A percentile compares a stretch with the other conserved stretches of the same genome.
These are phyloP conservation scores for Zapus hudsonius DNA, from an alignment of 2,113 vertebrate genomes.

Conservation along the genomic window DNA sequence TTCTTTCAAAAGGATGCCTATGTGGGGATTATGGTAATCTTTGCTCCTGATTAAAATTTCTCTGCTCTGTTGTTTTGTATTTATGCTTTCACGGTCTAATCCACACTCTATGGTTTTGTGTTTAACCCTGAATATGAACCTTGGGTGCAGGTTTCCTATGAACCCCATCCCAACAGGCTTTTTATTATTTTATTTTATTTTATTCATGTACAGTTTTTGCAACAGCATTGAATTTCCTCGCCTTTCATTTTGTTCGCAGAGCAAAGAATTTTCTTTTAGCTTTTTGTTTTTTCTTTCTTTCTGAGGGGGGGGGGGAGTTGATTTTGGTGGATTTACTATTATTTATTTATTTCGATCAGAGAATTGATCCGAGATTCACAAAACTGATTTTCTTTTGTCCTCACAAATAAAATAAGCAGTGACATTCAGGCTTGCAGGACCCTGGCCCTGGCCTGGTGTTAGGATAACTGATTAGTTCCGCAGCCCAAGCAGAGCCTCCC, in stretches of 20 bases:
- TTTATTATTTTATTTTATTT: too few relatives aligned
- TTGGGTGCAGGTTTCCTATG: constrained; percentile 41
- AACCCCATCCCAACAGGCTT: constrained; percentile 4
- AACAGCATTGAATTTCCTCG: constrained; percentile 8
- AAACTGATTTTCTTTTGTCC: constrained; percentile 65
- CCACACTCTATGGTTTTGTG: constrained; percentile 62
- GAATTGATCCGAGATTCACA: constrained; percentile 62
- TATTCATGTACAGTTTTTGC: constrained; percentile 59
- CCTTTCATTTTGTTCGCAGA: constrained; percentile 54
- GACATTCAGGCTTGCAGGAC: constrained; percentile 46
- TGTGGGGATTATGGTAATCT: constrained; percentile 75
- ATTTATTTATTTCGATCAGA: constrained; percentile 13
- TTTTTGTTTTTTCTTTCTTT: neutral
- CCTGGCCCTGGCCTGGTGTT: constrained; percentile 49
- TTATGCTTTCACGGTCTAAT: constrained; percentile 65
- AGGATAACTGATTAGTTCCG: constrained; percentile 79
- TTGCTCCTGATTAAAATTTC: constrained; percentile 76
- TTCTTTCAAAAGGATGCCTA: constrained; percentile 61
- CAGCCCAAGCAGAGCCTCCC: constrained; percentile 66
- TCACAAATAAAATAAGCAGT: constrained; percentile 61
- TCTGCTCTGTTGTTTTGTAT: constrained; percentile 66
- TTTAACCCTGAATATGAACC: constrained; percentile 59
- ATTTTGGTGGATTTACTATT: constrained; percentile 29
- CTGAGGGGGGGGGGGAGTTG: neutral
- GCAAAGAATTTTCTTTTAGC: constrained; percentile 45